Evolutionary conservation across 2,888 invertebrate genomes (phyloP).

Genomic region (Diploptera punctata): DNA sequence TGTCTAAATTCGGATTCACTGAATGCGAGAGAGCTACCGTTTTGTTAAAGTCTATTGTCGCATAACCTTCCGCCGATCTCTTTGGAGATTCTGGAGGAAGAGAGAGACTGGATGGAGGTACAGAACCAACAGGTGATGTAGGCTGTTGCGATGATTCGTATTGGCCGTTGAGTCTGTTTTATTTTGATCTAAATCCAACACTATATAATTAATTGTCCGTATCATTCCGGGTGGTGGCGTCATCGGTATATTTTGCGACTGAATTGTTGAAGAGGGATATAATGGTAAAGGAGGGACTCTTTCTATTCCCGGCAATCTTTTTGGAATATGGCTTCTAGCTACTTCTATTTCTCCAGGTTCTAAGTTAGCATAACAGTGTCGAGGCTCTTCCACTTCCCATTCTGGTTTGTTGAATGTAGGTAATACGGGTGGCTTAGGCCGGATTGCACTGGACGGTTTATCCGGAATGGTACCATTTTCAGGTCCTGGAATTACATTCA

Average conservation of each 20-base stretch:
- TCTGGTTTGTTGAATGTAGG: conserved; percentile 23
- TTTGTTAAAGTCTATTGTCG: conserved; percentile 93
- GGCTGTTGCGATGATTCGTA: conserved; percentile 43
- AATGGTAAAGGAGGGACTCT: conserved; percentile 31
- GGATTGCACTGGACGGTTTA: conserved; percentile 19
- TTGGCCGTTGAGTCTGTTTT: conserved; percentile 51
- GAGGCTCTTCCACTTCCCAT: conserved; percentile 50
- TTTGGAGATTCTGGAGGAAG: conserved; percentile 61
- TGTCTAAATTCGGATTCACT: conserved; percentile 71
- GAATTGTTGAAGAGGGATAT: conserved; percentile 13
- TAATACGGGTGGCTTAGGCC: conserved; percentile 23
- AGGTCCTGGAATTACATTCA: conserved; percentile 57
- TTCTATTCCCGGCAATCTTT: conserved; percentile 30
- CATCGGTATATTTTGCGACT: conserved; percentile 23
- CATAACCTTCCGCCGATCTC: conserved; percentile 71
- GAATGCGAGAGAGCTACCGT: conserved; percentile 88
- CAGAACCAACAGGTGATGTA: conserved; percentile 45
- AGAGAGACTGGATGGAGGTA: conserved; percentile 46
- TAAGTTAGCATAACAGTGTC: conserved; percentile 64
- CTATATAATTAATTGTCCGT: conserved; percentile 76
- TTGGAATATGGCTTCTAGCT: conserved; percentile 35
- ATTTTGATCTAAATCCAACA: conserved; percentile 74
- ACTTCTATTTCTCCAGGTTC: conserved; percentile 60
- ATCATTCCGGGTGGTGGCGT: conserved; percentile 49
- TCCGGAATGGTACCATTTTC: conserved; percentile 45